Conservation (phyloP, 2,888 invertebrate genomes). For the Campoletis raptor region DNA sequence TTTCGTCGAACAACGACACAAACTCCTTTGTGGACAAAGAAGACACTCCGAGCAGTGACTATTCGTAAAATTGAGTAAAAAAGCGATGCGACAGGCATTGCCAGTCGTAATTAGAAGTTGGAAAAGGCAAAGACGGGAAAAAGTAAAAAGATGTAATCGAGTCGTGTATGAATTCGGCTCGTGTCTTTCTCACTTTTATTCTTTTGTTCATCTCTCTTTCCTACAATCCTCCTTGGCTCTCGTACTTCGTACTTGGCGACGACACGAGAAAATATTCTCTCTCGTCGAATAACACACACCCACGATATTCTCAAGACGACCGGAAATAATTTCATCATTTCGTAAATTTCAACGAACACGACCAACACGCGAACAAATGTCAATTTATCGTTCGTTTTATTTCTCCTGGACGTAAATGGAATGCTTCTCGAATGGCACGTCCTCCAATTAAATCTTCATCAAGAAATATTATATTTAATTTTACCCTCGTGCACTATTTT, state of each 20-base stretch:
- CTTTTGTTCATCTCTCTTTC: constrained; percentile 40
- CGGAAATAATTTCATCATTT: constrained; percentile 54
- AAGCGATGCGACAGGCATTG: neutral
- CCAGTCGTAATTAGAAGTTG: constrained; percentile 15
- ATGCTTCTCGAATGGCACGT: constrained; percentile 24
- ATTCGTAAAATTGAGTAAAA: neutral
- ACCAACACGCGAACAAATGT: neutral
- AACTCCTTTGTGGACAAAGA: neutral
- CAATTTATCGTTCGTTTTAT: constrained; percentile 31
- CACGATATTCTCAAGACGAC: neutral
- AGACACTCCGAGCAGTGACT: neutral
- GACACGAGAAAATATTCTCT: neutral
- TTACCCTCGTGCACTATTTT: neutral
- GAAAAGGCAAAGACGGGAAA: neutral
- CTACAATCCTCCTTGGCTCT: neutral
- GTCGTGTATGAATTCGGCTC: constrained; percentile 1
- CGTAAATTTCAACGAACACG: constrained; percentile 24
- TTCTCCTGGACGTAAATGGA: constrained; percentile 14
- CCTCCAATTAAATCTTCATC: constrained; percentile 12
- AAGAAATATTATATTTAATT: neutral
- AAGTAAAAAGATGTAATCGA: constrained; percentile 17
- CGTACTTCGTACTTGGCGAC: constrained; percentile 1
- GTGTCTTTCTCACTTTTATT: constrained; percentile 13
- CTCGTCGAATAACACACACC: constrained; percentile 18
- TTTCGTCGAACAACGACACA: neutral